Percentiles rank a stretch among this genome's conserved stretches.
These are phyloP conservation scores for Gila robusta DNA, from an alignment of 2,797 vertebrate genomes.

Conservation along the genomic window DNA sequence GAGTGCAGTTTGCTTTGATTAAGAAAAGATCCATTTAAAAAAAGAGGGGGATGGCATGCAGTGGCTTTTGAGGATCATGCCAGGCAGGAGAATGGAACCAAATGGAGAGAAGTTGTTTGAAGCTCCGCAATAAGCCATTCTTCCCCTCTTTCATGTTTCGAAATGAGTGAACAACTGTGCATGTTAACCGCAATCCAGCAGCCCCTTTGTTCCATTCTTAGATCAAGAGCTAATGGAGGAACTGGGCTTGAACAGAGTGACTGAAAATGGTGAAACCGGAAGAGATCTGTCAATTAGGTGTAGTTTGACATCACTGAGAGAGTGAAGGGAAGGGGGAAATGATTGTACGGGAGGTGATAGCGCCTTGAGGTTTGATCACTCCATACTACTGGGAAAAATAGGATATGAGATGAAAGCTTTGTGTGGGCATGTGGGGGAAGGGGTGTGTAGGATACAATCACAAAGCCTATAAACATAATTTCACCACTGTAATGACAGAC, in stretches of 20 bases:
- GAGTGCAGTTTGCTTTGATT: conserved; percentile 60
- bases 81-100: conserved; percentile 64
- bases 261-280: neutral
- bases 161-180: conserved; percentile 64
- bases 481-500: conserved; percentile 17
- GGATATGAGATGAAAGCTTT: neutral
- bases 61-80: conserved; percentile 60
- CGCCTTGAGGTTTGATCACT: conserved; percentile 68
- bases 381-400: conserved; percentile 47
- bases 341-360: neutral
- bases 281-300: conserved; percentile 15
- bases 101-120: conserved; percentile 66
- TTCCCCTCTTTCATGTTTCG: conserved; percentile 66
- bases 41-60: conserved; percentile 31
- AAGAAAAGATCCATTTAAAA: conserved; percentile 54
- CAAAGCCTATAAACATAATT: conserved; percentile 27
- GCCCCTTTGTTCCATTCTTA: conserved; percentile 62
- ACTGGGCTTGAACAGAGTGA: conserved; percentile 18
- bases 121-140: conserved; percentile 60
- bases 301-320: conserved; percentile 24
- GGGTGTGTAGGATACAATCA: conserved; percentile 35
- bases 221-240: conserved; percentile 64
- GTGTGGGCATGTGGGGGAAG: conserved; percentile 19
- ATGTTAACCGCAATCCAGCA: conserved; percentile 58
- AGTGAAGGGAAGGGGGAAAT: neutral